Percentiles rank a stretch among this genome's conserved stretches.
These are phyloP conservation scores for Acanthisitta chloris DNA, from an alignment of 2,113 vertebrate genomes.

Conservation along the genomic window DNA sequence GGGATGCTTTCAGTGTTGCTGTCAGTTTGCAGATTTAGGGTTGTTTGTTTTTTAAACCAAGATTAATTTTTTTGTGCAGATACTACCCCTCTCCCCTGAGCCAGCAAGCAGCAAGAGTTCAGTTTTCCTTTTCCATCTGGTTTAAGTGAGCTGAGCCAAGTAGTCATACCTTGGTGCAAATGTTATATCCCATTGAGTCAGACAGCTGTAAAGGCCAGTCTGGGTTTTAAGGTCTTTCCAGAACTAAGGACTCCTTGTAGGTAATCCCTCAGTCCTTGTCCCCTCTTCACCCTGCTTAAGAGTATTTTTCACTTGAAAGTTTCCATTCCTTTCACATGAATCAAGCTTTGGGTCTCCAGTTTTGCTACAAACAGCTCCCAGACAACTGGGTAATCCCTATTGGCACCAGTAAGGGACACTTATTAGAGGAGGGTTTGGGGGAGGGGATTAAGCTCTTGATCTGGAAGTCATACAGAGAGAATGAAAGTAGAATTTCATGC, in stretches of 20 bases:
- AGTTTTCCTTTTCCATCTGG: background rate
- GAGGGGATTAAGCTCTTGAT: background rate
- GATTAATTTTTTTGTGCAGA: background rate
- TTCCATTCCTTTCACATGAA: background rate
- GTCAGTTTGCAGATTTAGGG: background rate
- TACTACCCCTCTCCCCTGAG: background rate
- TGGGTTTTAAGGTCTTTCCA: background rate
- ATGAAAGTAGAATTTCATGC: background rate
- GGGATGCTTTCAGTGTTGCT: background rate
- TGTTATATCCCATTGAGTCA: background rate
- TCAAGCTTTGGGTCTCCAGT: background rate
- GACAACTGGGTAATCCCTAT: background rate
- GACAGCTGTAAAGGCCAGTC: background rate
- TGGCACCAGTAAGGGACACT: background rate
- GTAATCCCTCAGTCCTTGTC: background rate
- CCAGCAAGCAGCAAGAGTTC: background rate
- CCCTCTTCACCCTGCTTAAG: background rate
- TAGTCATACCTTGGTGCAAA: background rate
- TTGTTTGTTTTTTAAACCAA: background rate
- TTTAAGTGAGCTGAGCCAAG: background rate
- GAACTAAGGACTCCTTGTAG: background rate
- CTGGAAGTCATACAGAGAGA: background rate
- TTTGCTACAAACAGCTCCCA: background rate
- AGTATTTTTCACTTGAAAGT: background rate
- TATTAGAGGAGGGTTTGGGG: background rate